These are phyloP conservation scores for Microchrysa polita DNA, from an alignment of 2,888 invertebrate species.

Conservation along the genomic window DNA sequence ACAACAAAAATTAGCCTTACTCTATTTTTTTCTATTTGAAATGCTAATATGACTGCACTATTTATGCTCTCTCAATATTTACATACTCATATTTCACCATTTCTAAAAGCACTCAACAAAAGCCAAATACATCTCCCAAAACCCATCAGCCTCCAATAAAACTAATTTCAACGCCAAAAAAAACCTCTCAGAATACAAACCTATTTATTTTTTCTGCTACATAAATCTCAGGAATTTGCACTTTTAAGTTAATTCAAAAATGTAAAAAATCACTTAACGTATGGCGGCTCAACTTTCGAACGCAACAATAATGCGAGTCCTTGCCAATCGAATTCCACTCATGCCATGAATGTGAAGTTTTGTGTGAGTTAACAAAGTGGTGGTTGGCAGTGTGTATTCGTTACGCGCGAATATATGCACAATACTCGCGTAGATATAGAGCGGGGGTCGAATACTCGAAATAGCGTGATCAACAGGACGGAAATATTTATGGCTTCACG, in stretches of 20 bases:
- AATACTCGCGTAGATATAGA: neutral
- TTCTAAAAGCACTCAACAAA: too few species aligned
- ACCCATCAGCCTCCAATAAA: neutral
- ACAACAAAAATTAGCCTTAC: too few species aligned
- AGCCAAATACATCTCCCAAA: neutral
- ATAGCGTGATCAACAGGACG: constrained; percentile 47
- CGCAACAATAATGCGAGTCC: constrained; percentile 7
- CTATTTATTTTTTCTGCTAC: constrained; percentile 48
- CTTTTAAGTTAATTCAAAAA: constrained; percentile 45
- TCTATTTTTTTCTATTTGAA: too few species aligned
- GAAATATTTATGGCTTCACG: constrained; percentile 49
- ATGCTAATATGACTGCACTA: too few species aligned
- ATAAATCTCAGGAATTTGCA: constrained; percentile 47
- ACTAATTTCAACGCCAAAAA: neutral
- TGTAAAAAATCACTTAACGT: constrained; percentile 46
- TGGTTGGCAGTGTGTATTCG: neutral
- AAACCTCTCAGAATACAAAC: neutral
- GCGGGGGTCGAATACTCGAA: constrained; percentile 10
- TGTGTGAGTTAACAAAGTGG: constrained; percentile 39
- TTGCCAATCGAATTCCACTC: constrained; percentile 45
- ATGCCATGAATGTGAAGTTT: neutral
- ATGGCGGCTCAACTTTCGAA: constrained; percentile 22
- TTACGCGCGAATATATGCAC: too few species aligned
- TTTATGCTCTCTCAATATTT: too few species aligned
- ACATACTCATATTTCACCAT: too few species aligned